These are phyloP conservation scores for Origma solitaria DNA, from an alignment of 2,113 vertebrate genomes.

Conservation along the genomic window DNA sequence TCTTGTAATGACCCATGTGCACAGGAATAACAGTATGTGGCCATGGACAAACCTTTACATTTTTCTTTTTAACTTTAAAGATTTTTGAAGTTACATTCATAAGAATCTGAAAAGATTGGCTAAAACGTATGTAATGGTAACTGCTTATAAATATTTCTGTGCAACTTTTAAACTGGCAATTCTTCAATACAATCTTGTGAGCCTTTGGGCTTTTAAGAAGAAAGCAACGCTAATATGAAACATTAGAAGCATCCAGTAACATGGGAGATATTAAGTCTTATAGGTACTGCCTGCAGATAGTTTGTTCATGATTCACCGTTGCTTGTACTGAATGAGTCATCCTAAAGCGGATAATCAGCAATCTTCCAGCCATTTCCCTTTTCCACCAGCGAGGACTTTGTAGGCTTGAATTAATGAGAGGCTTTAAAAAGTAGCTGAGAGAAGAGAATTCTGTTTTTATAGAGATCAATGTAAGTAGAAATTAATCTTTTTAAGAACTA, in stretches of 20 bases:
- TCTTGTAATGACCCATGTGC: not conserved
- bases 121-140: not conserved
- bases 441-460: not conserved
- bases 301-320: slow-evolving; percentile 13
- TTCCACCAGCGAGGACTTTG: not conserved
- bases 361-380: not conserved
- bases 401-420: slow-evolving; percentile 17
- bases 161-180: not conserved
- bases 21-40: not conserved
- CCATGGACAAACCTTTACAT: not conserved
- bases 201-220: not conserved
- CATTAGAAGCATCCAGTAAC: not conserved
- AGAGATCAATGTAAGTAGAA: slow-evolving; percentile 4
- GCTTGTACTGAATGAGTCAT: slow-evolving; percentile 13
- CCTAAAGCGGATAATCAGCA: not conserved
- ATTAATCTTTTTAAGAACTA: slow-evolving; percentile 6
- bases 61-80: not conserved
- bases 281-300: not conserved
- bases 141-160: not conserved
- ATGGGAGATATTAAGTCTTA: not conserved
- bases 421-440: not conserved
- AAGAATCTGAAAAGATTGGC: not conserved
- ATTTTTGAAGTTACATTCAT: not conserved
- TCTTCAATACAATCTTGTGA: not conserved
- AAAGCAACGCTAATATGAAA: not conserved